Evolutionary conservation across 2,113 vertebrate species (phyloP).

Genomic region (Halichoerus grypus): DNA sequence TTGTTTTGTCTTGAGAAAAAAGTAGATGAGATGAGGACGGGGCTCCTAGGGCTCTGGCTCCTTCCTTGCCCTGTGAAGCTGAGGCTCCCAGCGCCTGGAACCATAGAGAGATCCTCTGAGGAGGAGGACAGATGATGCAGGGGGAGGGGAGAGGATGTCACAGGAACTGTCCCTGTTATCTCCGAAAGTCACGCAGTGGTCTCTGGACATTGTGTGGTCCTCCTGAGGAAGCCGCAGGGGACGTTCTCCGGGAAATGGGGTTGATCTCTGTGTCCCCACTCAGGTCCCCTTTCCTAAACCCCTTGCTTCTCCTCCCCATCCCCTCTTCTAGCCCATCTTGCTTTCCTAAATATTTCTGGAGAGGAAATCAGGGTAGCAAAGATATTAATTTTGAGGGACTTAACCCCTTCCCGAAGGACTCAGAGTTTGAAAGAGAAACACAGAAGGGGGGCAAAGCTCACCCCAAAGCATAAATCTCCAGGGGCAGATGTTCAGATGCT

Average conservation of each 20-base stretch:
- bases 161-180: slow-evolving; percentile 50
- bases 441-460: too few species aligned
- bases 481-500: background rate
- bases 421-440: background rate
- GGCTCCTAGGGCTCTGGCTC: background rate
- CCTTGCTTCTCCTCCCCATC: background rate
- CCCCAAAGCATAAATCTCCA: background rate
- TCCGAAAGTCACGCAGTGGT: background rate
- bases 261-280: background rate
- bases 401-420: slow-evolving; percentile 28
- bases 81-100: background rate
- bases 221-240: slow-evolving; percentile 68
- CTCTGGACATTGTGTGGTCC: background rate
- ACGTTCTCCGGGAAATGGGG: background rate
- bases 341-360: slow-evolving; percentile 53
- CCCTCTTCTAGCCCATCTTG: background rate
- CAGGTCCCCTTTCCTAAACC: background rate
- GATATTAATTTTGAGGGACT: slow-evolving; percentile 20
- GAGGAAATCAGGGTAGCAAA: slow-evolving; percentile 71
- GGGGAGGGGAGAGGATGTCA: background rate
- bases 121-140: background rate
- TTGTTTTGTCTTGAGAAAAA: background rate
- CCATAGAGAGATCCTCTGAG: background rate
- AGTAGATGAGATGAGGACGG: background rate
- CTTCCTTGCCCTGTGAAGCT: background rate